These are phyloP conservation scores for Pao palembangensis DNA, from an alignment of 2,113 vertebrate species.

Conservation along the genomic window DNA sequence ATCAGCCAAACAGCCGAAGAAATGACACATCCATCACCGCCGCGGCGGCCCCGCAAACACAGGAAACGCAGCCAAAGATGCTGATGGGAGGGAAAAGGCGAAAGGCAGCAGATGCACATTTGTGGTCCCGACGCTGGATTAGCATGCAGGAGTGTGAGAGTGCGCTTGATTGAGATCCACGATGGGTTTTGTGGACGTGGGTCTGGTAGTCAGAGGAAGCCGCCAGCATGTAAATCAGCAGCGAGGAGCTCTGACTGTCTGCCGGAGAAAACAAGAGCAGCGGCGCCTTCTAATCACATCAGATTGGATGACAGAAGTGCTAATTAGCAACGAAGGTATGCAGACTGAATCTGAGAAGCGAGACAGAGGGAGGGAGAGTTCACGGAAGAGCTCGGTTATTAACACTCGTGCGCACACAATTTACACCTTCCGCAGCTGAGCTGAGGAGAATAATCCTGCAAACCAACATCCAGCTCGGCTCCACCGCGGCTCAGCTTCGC, in stretches of 20 bases:
- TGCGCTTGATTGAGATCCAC: conserved; percentile 34
- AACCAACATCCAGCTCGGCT: no score
- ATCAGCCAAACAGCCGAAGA: conserved; percentile 4
- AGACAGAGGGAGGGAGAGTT: conserved; percentile 1
- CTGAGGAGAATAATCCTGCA: background rate
- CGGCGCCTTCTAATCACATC: conserved; percentile 48
- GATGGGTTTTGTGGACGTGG: conserved; percentile 29
- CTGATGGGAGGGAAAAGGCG: conserved; percentile 39
- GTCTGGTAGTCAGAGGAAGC: conserved; percentile 23
- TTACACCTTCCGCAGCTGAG: conserved; percentile 37
- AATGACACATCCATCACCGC: background rate
- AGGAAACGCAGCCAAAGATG: conserved; percentile 14
- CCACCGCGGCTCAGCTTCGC: no score
- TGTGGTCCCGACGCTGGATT: conserved; percentile 37
- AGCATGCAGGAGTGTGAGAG: conserved; percentile 35
- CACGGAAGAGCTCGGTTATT: conserved; percentile 30
- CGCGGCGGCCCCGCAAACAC: background rate
- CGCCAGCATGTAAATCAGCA: conserved; percentile 4
- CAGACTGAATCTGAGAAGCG: conserved; percentile 15
- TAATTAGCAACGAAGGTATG: conserved; percentile 41
- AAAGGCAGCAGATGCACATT: conserved; percentile 39
- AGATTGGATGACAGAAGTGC: conserved; percentile 36
- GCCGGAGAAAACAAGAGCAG: conserved; percentile 5
- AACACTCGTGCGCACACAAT: conserved; percentile 44
- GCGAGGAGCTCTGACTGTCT: no score